These are phyloP conservation scores for Scaptomyza pallida DNA, from an alignment of 1,140 invertebrate genomes.

Conservation along the genomic window DNA sequence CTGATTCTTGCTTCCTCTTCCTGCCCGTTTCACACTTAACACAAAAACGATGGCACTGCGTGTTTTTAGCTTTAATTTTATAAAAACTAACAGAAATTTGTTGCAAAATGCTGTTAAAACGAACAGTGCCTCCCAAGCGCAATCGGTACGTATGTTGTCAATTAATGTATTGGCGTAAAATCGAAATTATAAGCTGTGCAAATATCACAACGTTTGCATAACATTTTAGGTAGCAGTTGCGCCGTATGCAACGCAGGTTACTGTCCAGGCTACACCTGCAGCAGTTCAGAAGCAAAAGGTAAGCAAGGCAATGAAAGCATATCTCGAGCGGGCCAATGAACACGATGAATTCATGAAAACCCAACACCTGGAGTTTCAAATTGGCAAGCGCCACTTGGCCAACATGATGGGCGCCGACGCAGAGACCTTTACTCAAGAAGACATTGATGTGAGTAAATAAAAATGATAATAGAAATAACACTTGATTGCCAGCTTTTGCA, in stretches of 20 bases:
- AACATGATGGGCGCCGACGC: constrained; percentile 99
- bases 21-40: constrained; percentile 5
- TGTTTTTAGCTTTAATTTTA: constrained; percentile 75
- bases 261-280: constrained; percentile 67
- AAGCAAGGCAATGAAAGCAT: constrained; percentile 94
- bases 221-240: constrained; percentile 47
- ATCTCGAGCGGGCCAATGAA: constrained; percentile 91
- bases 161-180: not conserved
- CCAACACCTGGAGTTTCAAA: constrained; percentile 92
- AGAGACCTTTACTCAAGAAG: constrained; percentile 93
- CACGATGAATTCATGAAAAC: constrained; percentile 94
- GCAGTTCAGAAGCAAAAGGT: constrained; percentile 86
- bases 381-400: constrained; percentile 97
- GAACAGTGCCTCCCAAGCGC: constrained; percentile 9
- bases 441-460: constrained; percentile 90
- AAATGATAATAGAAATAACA: not conserved
- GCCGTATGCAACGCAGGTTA: constrained; percentile 71
- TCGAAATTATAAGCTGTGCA: not conserved
- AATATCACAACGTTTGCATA: constrained; percentile 63
- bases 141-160: constrained; percentile 32
- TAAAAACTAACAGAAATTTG: constrained; percentile 76
- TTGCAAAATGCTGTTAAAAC: constrained; percentile 56
- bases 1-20: constrained; percentile 44
- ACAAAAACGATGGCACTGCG: constrained; percentile 64
- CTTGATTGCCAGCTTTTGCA: constrained; percentile 17